phyloP scores from a whole-genome alignment of 2,113 vertebrate species.

The Zeus faber region DNA sequence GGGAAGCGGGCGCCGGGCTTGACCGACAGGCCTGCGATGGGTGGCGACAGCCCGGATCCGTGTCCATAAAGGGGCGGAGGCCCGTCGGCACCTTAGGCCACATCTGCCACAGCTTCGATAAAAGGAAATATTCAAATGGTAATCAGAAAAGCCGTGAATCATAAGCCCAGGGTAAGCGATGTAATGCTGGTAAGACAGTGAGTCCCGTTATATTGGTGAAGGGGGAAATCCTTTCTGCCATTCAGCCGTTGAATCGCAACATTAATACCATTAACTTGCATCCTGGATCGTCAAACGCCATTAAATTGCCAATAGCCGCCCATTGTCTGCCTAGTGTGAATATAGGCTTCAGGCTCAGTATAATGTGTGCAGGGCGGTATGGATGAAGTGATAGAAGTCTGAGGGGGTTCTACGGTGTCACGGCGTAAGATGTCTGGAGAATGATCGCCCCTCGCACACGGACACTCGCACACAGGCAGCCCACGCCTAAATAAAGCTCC shows the following conservation, averaged over 20 bases:
- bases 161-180: constrained; percentile 82
- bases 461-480: constrained; percentile 64
- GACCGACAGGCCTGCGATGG: constrained; percentile 61
- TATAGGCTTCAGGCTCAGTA: constrained; percentile 58
- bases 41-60: constrained; percentile 49
- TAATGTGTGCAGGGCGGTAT: constrained; percentile 45
- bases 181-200: constrained; percentile 82
- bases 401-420: constrained; percentile 67
- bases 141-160: constrained; percentile 77
- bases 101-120: constrained; percentile 57
- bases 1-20: constrained; percentile 20
- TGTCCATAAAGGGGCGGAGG: constrained; percentile 45
- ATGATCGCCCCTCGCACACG: constrained; percentile 73
- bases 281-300: constrained; percentile 77
- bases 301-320: constrained; percentile 80
- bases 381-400: constrained; percentile 47
- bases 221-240: constrained; percentile 78
- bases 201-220: constrained; percentile 78
- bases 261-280: constrained; percentile 82
- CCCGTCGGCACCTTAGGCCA: constrained; percentile 47
- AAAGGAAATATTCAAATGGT: constrained; percentile 78
- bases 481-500: constrained; percentile 82
- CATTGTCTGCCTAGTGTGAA: constrained; percentile 76
- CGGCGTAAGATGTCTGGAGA: constrained; percentile 73
- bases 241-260: constrained; percentile 78